Conservation (phyloP, 2,797 vertebrate species). For the Rousettus madagascariensis region DNA sequence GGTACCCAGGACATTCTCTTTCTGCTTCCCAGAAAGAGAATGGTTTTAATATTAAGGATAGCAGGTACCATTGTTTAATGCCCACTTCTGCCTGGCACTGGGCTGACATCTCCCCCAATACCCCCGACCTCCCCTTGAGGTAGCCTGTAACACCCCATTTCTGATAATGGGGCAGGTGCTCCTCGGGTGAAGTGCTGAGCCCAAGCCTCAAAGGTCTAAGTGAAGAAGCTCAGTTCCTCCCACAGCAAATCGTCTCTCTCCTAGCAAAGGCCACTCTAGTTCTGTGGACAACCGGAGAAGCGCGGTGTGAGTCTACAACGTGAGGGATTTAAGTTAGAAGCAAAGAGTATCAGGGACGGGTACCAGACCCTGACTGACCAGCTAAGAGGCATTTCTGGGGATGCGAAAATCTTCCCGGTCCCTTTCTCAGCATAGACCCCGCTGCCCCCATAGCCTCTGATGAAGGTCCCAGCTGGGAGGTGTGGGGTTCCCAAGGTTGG, state of each 20-base stretch:
- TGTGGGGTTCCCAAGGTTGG: not conserved
- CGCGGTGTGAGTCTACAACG: not conserved
- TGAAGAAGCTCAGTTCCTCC: not conserved
- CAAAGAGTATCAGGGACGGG: not conserved
- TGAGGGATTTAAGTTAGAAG: not conserved
- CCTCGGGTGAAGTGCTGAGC: not conserved
- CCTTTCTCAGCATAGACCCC: not conserved
- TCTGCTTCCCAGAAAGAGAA: not conserved
- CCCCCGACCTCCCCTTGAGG: not conserved
- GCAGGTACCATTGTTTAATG: not conserved
- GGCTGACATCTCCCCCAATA: not conserved
- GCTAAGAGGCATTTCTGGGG: not conserved
- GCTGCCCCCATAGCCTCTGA: not conserved
- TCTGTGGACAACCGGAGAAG: not conserved
- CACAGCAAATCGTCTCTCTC: not conserved
- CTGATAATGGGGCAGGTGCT: rapidly evolving
- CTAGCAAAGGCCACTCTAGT: not conserved
- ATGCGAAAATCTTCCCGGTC: not conserved
- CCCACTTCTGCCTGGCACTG: not conserved
- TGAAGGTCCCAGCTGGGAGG: not conserved
- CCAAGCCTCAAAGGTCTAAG: not conserved
- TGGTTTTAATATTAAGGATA: not conserved
- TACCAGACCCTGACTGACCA: not conserved
- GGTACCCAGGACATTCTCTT: not conserved
- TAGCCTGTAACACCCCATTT: too few species aligned